Conservation (phyloP, 30 jellyfish, hydroid and myxozoan species). For the Pelagia noctiluca region DNA sequence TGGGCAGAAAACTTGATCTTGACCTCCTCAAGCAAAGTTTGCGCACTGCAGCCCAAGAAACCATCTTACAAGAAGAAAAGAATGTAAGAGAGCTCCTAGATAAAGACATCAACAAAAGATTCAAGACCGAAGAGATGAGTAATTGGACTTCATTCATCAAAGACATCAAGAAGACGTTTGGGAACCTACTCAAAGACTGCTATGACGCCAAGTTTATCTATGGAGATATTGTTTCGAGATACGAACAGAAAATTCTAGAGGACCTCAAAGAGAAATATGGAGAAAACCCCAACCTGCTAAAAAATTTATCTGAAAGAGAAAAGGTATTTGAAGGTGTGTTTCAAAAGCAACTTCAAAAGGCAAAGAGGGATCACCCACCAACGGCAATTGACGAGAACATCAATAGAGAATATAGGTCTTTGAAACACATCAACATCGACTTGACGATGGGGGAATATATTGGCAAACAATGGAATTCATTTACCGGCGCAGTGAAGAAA, state of each 20-base stretch:
- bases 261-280: not conserved
- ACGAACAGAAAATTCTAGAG: not conserved
- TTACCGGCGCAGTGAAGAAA: not conserved
- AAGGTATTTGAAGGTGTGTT: not conserved
- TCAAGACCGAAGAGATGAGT: conserved; percentile 2
- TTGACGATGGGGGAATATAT: not conserved
- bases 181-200: not conserved
- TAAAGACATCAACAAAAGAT: not conserved
- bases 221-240: no score
- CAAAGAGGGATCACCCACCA: not conserved
- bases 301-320: not conserved
- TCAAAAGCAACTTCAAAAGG: not conserved
- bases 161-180: no score
- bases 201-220: not conserved
- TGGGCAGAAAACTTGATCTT: no score
- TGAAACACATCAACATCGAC: conserved; percentile 5
- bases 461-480: not conserved
- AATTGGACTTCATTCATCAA: no score
- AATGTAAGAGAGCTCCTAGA: no score
- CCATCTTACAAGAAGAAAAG: not conserved
- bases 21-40: no score
- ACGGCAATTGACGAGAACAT: not conserved
- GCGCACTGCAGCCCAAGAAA: conserved; percentile 7
- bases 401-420: not conserved
- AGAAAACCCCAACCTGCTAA: not conserved